Conservation (phyloP, 2,888 invertebrate species). For the Carterocephalus palaemon region DNA sequence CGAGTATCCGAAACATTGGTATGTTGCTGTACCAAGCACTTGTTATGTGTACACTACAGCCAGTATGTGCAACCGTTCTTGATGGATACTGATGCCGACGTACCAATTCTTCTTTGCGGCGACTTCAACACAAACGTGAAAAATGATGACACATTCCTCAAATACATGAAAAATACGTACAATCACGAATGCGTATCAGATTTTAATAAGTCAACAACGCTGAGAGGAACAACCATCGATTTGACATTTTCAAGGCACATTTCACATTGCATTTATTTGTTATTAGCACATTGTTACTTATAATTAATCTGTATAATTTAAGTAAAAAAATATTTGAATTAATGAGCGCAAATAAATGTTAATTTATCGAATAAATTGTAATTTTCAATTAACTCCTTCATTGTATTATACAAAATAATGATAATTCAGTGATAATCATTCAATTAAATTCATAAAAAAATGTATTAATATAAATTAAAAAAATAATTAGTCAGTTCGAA, state of each 20-base stretch:
- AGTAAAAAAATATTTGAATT: not conserved
- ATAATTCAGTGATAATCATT: too few relatives aligned
- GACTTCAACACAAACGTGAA: conserved; percentile 35
- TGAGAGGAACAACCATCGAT: conserved; percentile 33
- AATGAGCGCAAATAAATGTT: too few relatives aligned
- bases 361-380: too few relatives aligned
- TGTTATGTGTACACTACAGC: conserved; percentile 31
- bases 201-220: conserved; percentile 29
- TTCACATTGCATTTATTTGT: conserved; percentile 19
- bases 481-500: too few relatives aligned
- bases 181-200: conserved; percentile 32
- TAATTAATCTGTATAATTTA: not conserved
- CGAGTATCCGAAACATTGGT: conserved; percentile 29
- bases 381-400: not conserved
- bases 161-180: conserved; percentile 34
- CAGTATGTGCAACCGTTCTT: conserved; percentile 30
- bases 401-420: not conserved
- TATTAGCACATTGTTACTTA: not conserved
- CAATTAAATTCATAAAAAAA: too few relatives aligned
- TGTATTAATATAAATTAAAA: too few relatives aligned
- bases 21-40: conserved; percentile 32
- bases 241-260: conserved; percentile 37
- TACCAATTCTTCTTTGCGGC: conserved; percentile 32
- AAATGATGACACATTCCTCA: conserved; percentile 31
- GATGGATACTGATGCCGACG: conserved; percentile 27